Base-by-base conservation (phyloP, 2,113 vertebrate species). In the Lamprologus speciosus region DNA sequence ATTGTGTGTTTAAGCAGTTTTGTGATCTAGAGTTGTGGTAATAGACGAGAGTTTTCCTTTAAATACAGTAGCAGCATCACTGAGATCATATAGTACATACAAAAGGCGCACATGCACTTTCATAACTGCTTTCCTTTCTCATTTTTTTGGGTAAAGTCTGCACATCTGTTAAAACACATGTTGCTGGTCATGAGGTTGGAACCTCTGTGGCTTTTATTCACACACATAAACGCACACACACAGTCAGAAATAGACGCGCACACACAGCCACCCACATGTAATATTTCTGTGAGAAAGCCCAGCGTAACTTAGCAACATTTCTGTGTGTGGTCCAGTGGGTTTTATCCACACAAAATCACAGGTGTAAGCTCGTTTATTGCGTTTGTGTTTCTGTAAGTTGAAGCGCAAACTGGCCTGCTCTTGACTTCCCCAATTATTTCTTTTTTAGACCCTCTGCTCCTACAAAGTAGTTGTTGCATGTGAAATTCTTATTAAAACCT, bases 271-370 rank as follows among this genome's bases (percentile, higher is more conserved):
- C 91, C 84, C 83, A 88, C 86, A 51, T 91, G 55, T 80, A 35
- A 42, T 86, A 80, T 85, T 89, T 87, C 75, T 53, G 57, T 10
- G 21, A 81, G 63, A 81, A 89, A 89, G 60, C 85, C 80, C 55
- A 3, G 68, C 2, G 93, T 94, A 93, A 82, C 93, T 89, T 94
- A 94, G 95, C 95, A 95, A 95, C 95, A 81, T 83, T 83, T 40
- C 90, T 86, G 91, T 73, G 88, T 92, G 89, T 88, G 93, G 93
- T 93, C 90, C 57, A 4, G 13, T 4, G 45, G 7, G 47, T 51
- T 89, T 93, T 73, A 75, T 35, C 19, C 45, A 40, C 31, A 82
- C 21, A 65, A 84, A 65, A 75, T 82, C 11, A 65, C 11, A 51
- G 85, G 87, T 84, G 79, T 87, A 9, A 85, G 55, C 40, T 78